A percentile compares a stretch with the other conserved stretches of the same genome.
These are phyloP conservation scores for Laupala kohalensis DNA, from an alignment of 1,140 invertebrate genomes.

Conservation along the genomic window DNA sequence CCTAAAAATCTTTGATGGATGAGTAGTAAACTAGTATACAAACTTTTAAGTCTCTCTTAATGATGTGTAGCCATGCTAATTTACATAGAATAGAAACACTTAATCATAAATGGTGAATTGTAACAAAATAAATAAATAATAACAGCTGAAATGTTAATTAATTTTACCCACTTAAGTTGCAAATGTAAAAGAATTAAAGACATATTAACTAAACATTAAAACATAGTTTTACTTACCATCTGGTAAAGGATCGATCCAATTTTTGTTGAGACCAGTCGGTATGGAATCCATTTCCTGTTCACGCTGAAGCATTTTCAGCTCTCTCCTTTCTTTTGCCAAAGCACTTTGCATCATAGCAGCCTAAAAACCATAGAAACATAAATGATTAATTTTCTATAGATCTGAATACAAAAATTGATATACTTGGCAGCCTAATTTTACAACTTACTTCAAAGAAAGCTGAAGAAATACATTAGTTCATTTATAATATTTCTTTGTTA, in stretches of 20 bases:
- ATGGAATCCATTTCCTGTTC: conserved; percentile 83
- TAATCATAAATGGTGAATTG: too few species aligned
- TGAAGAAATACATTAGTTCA: too few species aligned
- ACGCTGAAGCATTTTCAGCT: conserved; percentile 81
- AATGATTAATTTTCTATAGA: background rate
- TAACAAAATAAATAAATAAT: too few species aligned
- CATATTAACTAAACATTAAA: too few species aligned
- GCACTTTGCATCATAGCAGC: conserved; percentile 99
- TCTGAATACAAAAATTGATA: background rate
- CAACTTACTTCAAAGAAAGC: background rate
- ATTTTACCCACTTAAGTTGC: too few species aligned
- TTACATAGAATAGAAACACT: too few species aligned
- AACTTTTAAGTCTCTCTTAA: too few species aligned
- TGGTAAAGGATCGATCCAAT: conserved; percentile 92
- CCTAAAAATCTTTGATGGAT: too few species aligned
- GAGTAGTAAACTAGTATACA: too few species aligned
- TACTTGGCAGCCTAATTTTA: background rate
- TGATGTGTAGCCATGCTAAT: too few species aligned
- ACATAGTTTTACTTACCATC: conserved; percentile 48
- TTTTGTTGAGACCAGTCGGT: conserved; percentile 72
- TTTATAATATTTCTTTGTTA: background rate
- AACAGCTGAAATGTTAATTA: too few species aligned
- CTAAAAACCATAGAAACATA: conserved; percentile 22
- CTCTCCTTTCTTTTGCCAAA: conserved; percentile 88
- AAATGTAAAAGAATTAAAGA: too few species aligned